Evolutionary conservation across 2,113 vertebrate species (phyloP).

Genomic region (Haemorhous mexicanus): DNA sequence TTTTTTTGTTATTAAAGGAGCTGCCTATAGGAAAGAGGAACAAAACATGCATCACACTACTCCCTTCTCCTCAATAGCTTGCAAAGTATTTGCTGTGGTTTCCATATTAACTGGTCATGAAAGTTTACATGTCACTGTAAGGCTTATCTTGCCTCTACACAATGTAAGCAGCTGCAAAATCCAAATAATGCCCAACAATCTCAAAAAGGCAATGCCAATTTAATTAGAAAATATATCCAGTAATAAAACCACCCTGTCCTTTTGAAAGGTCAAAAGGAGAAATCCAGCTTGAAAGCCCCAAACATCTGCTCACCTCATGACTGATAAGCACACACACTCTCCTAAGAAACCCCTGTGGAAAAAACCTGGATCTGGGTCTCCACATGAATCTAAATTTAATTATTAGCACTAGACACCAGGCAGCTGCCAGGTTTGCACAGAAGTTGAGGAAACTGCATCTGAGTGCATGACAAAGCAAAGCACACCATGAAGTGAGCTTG

Average conservation of each 20-base stretch:
- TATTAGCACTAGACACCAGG: background rate
- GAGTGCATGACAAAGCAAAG: background rate
- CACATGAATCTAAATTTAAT: background rate
- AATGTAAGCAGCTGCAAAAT: background rate
- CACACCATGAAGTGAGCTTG: background rate
- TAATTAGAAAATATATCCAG: slow-evolving; percentile 14
- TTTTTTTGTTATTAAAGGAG: background rate
- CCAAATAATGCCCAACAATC: background rate
- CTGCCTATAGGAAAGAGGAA: background rate
- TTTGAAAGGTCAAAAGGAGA: slow-evolving; percentile 4
- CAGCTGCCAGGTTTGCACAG: background rate
- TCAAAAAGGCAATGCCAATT: background rate
- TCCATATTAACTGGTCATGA: background rate
- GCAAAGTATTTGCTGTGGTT: background rate
- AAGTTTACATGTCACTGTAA: background rate
- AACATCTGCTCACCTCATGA: background rate
- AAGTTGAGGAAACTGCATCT: background rate
- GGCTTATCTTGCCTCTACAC: background rate
- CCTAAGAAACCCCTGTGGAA: background rate
- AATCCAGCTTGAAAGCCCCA: background rate
- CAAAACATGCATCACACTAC: background rate
- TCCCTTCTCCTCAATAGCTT: background rate
- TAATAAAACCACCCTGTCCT: background rate
- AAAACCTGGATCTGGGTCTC: background rate
- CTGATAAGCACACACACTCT: background rate